Evolutionary conservation across 92 coral and sea anemone genomes (phyloP).

Genomic region (Galaxea fascicularis): DNA sequence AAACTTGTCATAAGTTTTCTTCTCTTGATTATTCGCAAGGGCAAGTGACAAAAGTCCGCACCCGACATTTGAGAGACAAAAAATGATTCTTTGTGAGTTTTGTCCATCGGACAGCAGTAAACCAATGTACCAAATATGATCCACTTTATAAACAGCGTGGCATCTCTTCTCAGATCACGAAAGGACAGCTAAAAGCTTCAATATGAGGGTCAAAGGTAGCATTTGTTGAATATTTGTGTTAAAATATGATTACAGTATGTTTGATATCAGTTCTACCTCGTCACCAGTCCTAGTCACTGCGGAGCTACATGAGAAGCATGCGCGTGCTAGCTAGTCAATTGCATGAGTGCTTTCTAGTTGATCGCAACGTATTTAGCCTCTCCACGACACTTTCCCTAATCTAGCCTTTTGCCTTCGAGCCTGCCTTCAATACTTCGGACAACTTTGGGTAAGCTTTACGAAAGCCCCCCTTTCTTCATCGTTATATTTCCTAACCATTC

Average conservation of each 20-base stretch:
- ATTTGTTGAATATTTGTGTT: slow-evolving; percentile 39
- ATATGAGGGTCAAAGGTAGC: slow-evolving; percentile 26
- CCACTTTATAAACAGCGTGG: not conserved
- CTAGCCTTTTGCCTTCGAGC: too few relatives aligned
- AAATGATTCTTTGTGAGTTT: not conserved
- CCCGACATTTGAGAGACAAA: not conserved
- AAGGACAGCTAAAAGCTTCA: slow-evolving; percentile 3
- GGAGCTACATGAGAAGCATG: too few relatives aligned
- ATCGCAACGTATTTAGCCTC: too few relatives aligned
- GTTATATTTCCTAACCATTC: too few relatives aligned
- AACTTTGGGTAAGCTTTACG: too few relatives aligned
- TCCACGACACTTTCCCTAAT: too few relatives aligned
- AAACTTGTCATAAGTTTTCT: not conserved
- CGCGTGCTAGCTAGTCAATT: too few relatives aligned
- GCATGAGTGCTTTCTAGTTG: too few relatives aligned
- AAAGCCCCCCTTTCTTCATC: too few relatives aligned
- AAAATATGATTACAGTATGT: slow-evolving; percentile 22
- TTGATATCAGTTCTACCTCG: slow-evolving; percentile 33
- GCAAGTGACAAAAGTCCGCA: not conserved
- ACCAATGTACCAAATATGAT: slow-evolving; percentile 7
- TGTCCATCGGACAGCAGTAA: not conserved
- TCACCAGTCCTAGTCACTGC: too few relatives aligned
- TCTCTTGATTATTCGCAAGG: not conserved
- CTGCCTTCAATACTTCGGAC: too few relatives aligned
- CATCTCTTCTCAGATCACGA: not conserved